Percentiles rank a stretch among this genome's conserved stretches.
Evolutionary conservation across 2,113 vertebrate genomes (phyloP).

Genomic region (Sylvilagus bachmani): DNA sequence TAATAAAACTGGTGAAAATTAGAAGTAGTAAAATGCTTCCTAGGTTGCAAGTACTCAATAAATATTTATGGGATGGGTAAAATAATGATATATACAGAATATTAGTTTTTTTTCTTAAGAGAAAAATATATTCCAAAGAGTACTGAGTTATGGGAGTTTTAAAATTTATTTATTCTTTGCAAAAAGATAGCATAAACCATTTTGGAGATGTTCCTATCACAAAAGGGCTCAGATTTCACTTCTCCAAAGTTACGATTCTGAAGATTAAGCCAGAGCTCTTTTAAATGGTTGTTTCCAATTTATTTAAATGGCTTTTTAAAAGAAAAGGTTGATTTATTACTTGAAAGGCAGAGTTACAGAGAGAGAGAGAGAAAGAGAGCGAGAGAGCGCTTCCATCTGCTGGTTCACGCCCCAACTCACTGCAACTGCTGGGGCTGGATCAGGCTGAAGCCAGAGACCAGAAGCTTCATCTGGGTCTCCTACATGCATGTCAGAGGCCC

Average conservation of each 20-base stretch:
- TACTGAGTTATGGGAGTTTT: neutral
- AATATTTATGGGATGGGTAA: constrained; percentile 12
- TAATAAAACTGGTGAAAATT: neutral
- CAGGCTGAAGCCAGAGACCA: too few species aligned
- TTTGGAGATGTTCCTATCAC: constrained; percentile 14
- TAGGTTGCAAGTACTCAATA: neutral
- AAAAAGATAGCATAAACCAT: constrained; percentile 22
- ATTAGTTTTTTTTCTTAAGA: constrained; percentile 48
- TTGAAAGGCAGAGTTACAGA: too few species aligned
- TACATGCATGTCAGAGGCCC: too few species aligned
- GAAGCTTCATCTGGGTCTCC: too few species aligned
- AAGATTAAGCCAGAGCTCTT: constrained; percentile 35
- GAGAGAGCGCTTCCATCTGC: too few species aligned
- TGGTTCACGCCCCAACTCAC: too few species aligned
- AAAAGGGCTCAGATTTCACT: constrained; percentile 36
- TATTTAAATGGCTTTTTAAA: constrained; percentile 32
- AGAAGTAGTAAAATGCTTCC: neutral
- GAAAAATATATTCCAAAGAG: constrained; percentile 28
- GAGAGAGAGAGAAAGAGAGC: too few species aligned
- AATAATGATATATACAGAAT: neutral
- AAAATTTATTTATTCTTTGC: neutral
- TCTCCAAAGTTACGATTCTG: constrained; percentile 9
- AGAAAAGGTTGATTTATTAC: too few species aligned
- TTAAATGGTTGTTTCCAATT: constrained; percentile 30
- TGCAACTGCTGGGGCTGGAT: too few species aligned